Percentiles rank a stretch among this genome's conserved stretches.
These are phyloP conservation scores for Drosophila lini DNA, from an alignment of 1,140 invertebrate genomes.

Conservation along the genomic window DNA sequence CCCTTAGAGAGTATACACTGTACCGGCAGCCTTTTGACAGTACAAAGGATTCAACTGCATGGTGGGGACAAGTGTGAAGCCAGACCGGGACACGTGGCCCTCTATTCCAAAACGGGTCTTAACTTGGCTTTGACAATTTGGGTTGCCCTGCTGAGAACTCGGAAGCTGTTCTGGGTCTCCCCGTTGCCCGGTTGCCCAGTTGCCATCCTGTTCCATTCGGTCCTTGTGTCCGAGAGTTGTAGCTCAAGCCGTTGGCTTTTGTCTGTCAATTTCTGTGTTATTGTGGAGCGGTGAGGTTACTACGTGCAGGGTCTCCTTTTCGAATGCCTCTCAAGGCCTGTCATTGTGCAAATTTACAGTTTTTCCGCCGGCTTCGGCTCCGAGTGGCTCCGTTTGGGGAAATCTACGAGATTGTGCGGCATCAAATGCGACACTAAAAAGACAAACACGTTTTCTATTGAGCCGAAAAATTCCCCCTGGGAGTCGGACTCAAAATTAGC, in stretches of 20 bases:
- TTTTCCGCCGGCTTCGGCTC: constrained; percentile 40
- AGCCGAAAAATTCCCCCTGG: constrained; percentile 40
- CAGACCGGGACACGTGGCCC: constrained; percentile 50
- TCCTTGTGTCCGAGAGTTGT: constrained; percentile 45
- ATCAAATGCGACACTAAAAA: constrained; percentile 72
- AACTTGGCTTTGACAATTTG: constrained; percentile 53
- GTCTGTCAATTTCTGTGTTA: constrained; percentile 68
- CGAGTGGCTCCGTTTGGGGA: constrained; percentile 62
- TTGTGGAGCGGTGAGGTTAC: constrained; percentile 55
- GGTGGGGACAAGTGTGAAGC: constrained; percentile 54
- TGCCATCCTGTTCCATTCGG: constrained; percentile 6
- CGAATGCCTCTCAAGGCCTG: constrained; percentile 54
- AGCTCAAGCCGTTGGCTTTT: constrained; percentile 59
- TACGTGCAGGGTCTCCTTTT: constrained; percentile 69
- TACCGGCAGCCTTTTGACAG: constrained; percentile 40
- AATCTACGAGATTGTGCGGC: constrained; percentile 72
- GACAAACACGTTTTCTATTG: constrained; percentile 70
- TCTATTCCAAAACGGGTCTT: constrained; percentile 44
- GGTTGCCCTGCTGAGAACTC: constrained; percentile 40
- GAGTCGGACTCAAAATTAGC: constrained; percentile 52
- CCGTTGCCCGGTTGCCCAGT: constrained; percentile 25
- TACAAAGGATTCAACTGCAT: constrained; percentile 36
- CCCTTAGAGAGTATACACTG: constrained; percentile 5
- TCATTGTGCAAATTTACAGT: constrained; percentile 78
- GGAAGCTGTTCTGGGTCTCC: constrained; percentile 43